Base-by-base conservation (phyloP, 2,113 vertebrate genomes). In the Lycocorax pyrrhopterus region DNA sequence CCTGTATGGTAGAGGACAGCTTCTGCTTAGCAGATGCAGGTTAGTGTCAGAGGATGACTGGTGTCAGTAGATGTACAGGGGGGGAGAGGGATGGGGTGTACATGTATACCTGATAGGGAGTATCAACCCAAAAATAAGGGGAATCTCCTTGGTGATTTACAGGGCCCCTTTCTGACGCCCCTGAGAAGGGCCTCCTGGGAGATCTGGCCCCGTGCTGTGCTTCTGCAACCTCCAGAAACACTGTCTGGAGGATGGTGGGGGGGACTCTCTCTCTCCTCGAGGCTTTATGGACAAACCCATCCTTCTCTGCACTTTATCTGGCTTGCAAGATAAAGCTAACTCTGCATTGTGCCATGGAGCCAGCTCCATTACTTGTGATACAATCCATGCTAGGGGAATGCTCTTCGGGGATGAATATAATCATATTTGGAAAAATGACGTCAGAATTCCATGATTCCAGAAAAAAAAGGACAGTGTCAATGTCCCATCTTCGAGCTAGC, bases 181-280 rank as follows among this genome's bases (percentile, higher is more conserved):
- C n/a, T 26, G 16, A 55, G 56, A 75, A 84, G 43, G n/a, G 13
- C 32, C 53, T 90, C 39, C 32, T 32, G 51, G 35, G 37, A 69
- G 23, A 77, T 58, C n/a, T 59, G 32, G 8, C 7, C 18, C 33
- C 37, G 49, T 0, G 0, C 9, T 2, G 5, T 25, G 10, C 55
- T 84, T 52, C 55, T 5, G 15, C 37, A 66, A 11, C 13, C 27
- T 78, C n/a, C 63, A 41, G 60, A 85, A 75, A 49, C 25, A 26
- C 7, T 0, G 0, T 43, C 51, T 32, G 41, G 71, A 20, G 49
- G 44, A 22, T 8, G 6, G 12, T 22, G 29, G 21, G 20, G 22
- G 10, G 20, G 14, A 44, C 4, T 12, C 6, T 12, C 8, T 29
- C 46, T 25, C 26, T 88, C 30, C 64, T 63, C 0, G 0, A 84